A percentile compares a stretch with the other conserved stretches of the same genome.
These are phyloP conservation scores for Pterocles orientalis DNA, from an alignment of 2,113 vertebrate genomes.

Conservation along the genomic window DNA sequence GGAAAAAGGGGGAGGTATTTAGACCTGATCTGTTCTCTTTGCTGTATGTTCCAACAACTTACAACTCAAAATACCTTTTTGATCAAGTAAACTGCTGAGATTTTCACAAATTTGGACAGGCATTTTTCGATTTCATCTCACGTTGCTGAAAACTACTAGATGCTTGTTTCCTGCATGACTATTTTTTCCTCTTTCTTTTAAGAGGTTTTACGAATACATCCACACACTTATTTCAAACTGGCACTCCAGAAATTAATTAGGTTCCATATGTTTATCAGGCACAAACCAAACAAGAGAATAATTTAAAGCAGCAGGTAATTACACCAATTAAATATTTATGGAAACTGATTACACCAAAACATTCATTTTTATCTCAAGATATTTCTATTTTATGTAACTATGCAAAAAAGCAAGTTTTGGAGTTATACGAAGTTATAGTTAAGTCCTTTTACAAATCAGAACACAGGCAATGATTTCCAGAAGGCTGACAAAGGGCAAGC, in stretches of 20 bases:
- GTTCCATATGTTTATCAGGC: constrained; percentile 59
- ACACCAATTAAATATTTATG: constrained; percentile 76
- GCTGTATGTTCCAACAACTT: background rate
- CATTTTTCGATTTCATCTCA: background rate
- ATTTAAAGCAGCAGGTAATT: constrained; percentile 69
- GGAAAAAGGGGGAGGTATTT: background rate
- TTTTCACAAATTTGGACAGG: background rate
- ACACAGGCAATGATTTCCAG: background rate
- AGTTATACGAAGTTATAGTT: background rate
- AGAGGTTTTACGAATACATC: constrained; percentile 10
- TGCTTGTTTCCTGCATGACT: background rate
- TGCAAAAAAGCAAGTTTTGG: background rate
- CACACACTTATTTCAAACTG: constrained; percentile 1
- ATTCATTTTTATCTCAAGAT: constrained; percentile 47
- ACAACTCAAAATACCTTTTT: constrained; percentile 10
- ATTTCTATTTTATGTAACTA: constrained; percentile 31
- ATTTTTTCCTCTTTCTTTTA: background rate
- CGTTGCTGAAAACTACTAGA: background rate
- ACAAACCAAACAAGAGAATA: constrained; percentile 43
- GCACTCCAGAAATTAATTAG: constrained; percentile 17
- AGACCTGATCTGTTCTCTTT: constrained; percentile 4
- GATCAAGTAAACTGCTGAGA: background rate
- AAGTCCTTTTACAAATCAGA: background rate
- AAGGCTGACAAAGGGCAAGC: background rate
- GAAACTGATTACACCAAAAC: constrained; percentile 57